These are phyloP conservation scores for Coccyzus lansbergi DNA, from an alignment of 2,797 vertebrate species.

Conservation along the genomic window DNA sequence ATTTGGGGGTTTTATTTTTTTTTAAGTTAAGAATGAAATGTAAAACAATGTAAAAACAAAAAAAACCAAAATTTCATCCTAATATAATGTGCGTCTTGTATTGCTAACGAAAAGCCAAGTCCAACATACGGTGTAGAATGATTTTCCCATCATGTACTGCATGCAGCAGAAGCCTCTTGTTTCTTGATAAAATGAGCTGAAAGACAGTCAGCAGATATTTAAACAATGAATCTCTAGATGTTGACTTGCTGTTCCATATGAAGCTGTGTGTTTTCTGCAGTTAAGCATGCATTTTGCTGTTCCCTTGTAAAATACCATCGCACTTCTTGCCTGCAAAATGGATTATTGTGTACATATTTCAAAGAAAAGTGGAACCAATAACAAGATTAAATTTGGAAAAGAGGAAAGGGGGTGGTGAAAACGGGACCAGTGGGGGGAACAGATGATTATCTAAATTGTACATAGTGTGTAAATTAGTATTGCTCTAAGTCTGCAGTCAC, in stretches of 20 bases:
- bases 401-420: slow-evolving; percentile 44
- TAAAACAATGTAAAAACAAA: slow-evolving; percentile 80
- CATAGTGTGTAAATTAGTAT: slow-evolving; percentile 84
- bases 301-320: slow-evolving; percentile 80
- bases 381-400: slow-evolving; percentile 66
- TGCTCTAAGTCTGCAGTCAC: slow-evolving; percentile 78
- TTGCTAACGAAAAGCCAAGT: slow-evolving; percentile 76
- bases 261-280: slow-evolving; percentile 79
- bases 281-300: slow-evolving; percentile 83
- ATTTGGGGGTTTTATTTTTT: slow-evolving; percentile 78
- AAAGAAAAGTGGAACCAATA: slow-evolving; percentile 68
- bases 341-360: slow-evolving; percentile 79
- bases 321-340: slow-evolving; percentile 80
- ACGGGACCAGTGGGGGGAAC: slow-evolving; percentile 65
- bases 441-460: slow-evolving; percentile 79
- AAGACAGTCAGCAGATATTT: slow-evolving; percentile 81
- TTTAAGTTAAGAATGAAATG: slow-evolving; percentile 83
- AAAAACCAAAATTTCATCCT: slow-evolving; percentile 74
- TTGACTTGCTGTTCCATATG: slow-evolving; percentile 77
- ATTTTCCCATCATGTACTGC: slow-evolving; percentile 82
- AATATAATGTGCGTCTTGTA: slow-evolving; percentile 81
- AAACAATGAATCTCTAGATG: slow-evolving; percentile 76
- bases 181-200: slow-evolving; percentile 86
- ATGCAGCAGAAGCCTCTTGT: slow-evolving; percentile 86
- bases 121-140: slow-evolving; percentile 76